A percentile compares a stretch with the other conserved stretches of the same genome.
Conservation (phyloP, 2,113 vertebrate species). For the Morone saxatilis region DNA sequence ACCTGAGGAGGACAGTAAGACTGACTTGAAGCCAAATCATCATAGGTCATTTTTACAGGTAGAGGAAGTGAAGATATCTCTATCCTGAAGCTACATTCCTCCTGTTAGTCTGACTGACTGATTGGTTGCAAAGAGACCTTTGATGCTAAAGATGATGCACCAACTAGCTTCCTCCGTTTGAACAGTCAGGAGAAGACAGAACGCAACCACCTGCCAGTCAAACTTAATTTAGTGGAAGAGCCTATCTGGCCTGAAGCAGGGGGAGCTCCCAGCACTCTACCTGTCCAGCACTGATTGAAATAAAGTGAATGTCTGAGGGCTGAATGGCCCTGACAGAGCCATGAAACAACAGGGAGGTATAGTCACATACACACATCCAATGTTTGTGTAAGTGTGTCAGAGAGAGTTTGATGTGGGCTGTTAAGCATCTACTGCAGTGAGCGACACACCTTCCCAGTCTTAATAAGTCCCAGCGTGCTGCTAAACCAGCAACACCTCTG, state of each 20-base stretch:
- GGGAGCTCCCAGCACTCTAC: slow-evolving; percentile 53
- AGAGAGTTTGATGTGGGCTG: slow-evolving; percentile 52
- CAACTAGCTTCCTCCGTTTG: slow-evolving; percentile 57
- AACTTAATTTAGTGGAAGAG: slow-evolving; percentile 62
- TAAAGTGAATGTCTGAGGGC: slow-evolving; percentile 60
- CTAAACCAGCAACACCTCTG: slow-evolving; percentile 73
- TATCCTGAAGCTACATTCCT: slow-evolving; percentile 75
- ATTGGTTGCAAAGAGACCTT: slow-evolving; percentile 70
- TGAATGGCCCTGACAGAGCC: slow-evolving; percentile 51
- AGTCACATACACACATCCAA: slow-evolving; percentile 27
- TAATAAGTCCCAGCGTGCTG: slow-evolving; percentile 78
- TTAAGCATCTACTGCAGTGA: slow-evolving; percentile 57
- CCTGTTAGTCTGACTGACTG: slow-evolving; percentile 71
- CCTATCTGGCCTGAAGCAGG: slow-evolving; percentile 61
- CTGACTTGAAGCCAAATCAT: no score
- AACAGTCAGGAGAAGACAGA: slow-evolving; percentile 51
- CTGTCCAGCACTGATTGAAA: slow-evolving; percentile 66
- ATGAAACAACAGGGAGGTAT: slow-evolving; percentile 64
- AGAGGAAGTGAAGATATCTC: slow-evolving; percentile 60
- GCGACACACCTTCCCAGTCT: slow-evolving; percentile 58
- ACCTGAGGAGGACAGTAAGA: not conserved
- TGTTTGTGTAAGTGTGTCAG: slow-evolving; percentile 48
- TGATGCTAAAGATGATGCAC: slow-evolving; percentile 68
- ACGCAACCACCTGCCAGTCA: slow-evolving; percentile 74
- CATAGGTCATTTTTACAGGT: slow-evolving; percentile 21